Percentiles rank a stretch among this genome's conserved stretches.
Evolutionary conservation across 2,888 invertebrate genomes (phyloP).

Genomic region (Homarus gammarus): DNA sequence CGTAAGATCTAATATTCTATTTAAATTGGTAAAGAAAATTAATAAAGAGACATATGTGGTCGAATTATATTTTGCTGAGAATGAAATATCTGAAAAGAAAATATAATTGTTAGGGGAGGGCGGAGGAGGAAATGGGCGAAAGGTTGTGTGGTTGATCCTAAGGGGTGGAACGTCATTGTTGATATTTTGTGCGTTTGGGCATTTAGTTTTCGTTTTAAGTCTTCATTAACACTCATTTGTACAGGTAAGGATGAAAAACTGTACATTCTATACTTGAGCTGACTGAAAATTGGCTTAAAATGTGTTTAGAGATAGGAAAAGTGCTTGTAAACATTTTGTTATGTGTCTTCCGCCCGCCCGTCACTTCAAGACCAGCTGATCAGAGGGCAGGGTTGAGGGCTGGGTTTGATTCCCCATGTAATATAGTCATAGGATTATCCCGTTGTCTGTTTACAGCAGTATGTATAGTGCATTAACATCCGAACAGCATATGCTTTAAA

Average conservation of each 20-base stretch:
- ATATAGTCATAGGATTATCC: too few species aligned
- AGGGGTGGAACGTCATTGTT: slow-evolving; percentile 69
- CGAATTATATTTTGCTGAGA: background rate
- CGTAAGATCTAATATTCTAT: background rate
- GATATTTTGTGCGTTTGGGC: slow-evolving; percentile 61
- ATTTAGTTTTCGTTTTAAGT: slow-evolving; percentile 43
- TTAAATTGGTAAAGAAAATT: background rate
- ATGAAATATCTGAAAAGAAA: background rate
- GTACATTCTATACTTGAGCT: background rate
- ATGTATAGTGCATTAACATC: background rate
- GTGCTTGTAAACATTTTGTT: slow-evolving; percentile 56
- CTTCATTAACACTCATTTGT: slow-evolving; percentile 38
- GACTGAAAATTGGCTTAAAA: background rate
- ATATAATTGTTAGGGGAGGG: slow-evolving; percentile 42
- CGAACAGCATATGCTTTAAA: background rate
- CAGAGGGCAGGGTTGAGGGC: background rate
- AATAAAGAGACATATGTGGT: background rate
- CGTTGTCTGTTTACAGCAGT: background rate
- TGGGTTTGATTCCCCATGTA: background rate
- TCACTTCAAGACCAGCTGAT: slow-evolving; percentile 63
- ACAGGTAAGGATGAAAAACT: slow-evolving; percentile 39
- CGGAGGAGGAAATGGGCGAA: slow-evolving; percentile 51
- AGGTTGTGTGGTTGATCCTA: slow-evolving; percentile 52
- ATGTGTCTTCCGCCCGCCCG: slow-evolving; percentile 44
- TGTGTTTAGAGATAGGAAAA: background rate